phyloP scores from a whole-genome alignment of 2,888 invertebrate species.

The Tetramorium bicarinatum region DNA sequence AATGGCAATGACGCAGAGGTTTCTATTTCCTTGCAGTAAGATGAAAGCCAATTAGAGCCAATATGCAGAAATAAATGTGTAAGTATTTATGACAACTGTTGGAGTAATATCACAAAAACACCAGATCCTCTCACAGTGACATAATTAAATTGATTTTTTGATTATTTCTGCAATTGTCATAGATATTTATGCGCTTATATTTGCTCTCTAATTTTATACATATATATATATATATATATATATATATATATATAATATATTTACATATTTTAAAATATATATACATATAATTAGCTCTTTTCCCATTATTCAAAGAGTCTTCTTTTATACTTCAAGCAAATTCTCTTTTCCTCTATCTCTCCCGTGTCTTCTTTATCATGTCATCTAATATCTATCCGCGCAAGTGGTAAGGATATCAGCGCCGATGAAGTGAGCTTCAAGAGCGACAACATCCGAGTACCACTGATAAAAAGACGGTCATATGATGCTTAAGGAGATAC shows the following conservation, averaged over 20 bases:
- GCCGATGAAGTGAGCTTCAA: slow-evolving; percentile 32
- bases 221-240: not conserved
- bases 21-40: not conserved
- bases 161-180: not conserved
- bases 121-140: not conserved
- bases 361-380: slow-evolving; percentile 10
- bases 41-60: slow-evolving; percentile 8
- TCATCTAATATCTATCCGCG: slow-evolving; percentile 22
- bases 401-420: slow-evolving; percentile 22
- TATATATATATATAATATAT: not conserved
- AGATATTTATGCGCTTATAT: not conserved
- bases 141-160: not conserved
- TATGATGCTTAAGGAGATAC: slow-evolving; percentile 11
- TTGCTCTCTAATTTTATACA: not conserved
- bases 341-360: not conserved
- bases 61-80: not conserved
- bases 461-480: not conserved
- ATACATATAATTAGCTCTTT: not conserved
- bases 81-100: slow-evolving; percentile 13
- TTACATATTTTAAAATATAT: not conserved
- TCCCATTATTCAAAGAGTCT: not conserved
- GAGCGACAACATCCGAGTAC: slow-evolving; percentile 29
- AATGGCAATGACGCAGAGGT: not conserved
- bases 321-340: not conserved
- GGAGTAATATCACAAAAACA: not conserved